Evolutionary conservation across 2,113 vertebrate species (phyloP), one percentile per base, ranked within the genome.

Genomic region (Taurulus bubalis): DNA sequence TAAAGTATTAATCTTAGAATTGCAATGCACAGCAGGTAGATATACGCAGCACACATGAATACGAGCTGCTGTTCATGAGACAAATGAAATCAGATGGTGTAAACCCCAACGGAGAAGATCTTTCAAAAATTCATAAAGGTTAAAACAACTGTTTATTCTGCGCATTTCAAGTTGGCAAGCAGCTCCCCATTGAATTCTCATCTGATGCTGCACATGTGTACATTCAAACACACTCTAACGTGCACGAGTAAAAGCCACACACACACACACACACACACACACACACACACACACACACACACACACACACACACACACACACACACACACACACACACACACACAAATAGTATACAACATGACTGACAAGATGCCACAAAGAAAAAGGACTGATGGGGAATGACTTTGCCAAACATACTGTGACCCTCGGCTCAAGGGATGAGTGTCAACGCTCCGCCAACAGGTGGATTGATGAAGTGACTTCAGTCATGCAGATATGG

Each of bases 81-180:
- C 81, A 84, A 89, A 93, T 87, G 51, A 69, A 92, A 68, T 85
- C 73, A 85, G 90, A 92, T 72, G 82, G 81, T 90, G 87, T 83
- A 85, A 89, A 89, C 51, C 84, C 92, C 91, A 79, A 72, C 75
- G 86, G 86, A 88, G 82, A 83, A 65, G 56, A 80, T 38, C 76
- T 84, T 77, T 92, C 56, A 91, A 92, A 86, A 80, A 92, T 94
- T 80, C 81, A 93, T 93, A 92, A 93, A 94, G 87, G 91, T 94
- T 94, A 90, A 92, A 91, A 92, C 86, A 93, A 93, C 88, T 85
- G 91, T 94, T 93, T 92, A 90, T 89, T 84, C 71, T 86, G 62
- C 85, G 87, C 84, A 90, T 89, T 92, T 84, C 77, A 72, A 85
- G 79, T 81, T 56, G 64, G 80, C 69, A 77, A 83, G 68, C 56